Evolutionary conservation across 2,113 vertebrate species (phyloP), one percentile per base, ranked within the genome.

Genomic region (Mellivora capensis): DNA sequence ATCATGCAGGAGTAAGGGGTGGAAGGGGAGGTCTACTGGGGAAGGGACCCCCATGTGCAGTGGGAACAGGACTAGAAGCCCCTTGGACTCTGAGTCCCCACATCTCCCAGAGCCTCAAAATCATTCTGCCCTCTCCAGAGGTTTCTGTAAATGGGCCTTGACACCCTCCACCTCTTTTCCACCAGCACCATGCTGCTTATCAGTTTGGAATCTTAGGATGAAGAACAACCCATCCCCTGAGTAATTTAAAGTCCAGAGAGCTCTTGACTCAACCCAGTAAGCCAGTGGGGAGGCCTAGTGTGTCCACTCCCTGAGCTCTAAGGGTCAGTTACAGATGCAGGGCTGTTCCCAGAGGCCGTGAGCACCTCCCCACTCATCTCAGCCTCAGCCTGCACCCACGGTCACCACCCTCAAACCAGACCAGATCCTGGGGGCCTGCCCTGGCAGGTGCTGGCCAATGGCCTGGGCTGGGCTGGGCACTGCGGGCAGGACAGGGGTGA

Each of bases 1-100:
- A 14, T 67, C 57, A 11, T 0, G 8, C 8, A 27, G 31, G 20
- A 34, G 62, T 2, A 0, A 27, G 9, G 1, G 34, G 37, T 3
- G 11, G 64, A 76, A 44, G 44, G 52, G 11, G 44, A 64, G 8
- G 13, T 4, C 44, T 34, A 20, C 2, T 14, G 4, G 25, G 20
- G 13, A 34, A 27, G 31, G 27, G 7, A 39, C 31, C 11, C 15
- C 20, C 44, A 4, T 62, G 9, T 34, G 47, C 27, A 20, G 2
- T 29, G 23, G 57, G 34, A 67, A 20, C 14, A 86, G 17, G 86
- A 62, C 42, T 42, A 29, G 25, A 10, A 77, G 13, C 39, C 5
- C 54, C 9, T 9, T 49, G 44, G 64, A 57, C 18, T 20, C 44
- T 18, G 25, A 76, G 21, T 29, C 27, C 17, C 44, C n/a, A 42